Conservation (phyloP, 2,888 invertebrate species). For the Himalopsyche tibetana region DNA sequence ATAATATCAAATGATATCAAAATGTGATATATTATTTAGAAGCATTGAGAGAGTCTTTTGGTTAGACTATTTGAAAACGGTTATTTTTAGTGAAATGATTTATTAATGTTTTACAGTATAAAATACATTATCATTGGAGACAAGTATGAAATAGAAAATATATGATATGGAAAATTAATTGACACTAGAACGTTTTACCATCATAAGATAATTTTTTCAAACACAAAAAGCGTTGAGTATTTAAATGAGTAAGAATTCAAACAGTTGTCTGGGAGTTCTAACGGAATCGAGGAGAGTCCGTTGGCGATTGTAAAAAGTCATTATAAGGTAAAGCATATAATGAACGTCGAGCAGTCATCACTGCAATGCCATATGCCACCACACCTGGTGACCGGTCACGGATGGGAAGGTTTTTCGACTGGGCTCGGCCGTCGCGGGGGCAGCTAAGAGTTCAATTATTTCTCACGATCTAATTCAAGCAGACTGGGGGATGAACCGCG, state of each 20-base stretch:
- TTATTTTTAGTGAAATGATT: too few relatives aligned
- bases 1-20: too few relatives aligned
- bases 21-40: too few relatives aligned
- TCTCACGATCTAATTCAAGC: constrained; percentile 32
- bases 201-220: too few relatives aligned
- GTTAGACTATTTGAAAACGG: too few relatives aligned
- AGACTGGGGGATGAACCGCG: constrained; percentile 8
- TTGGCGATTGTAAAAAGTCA: constrained; percentile 53
- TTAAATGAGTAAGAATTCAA: not conserved
- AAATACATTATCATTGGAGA: too few relatives aligned
- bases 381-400: constrained; percentile 57
- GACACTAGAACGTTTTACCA: too few relatives aligned
- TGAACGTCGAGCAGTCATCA: constrained; percentile 51
- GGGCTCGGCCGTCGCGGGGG: not conserved
- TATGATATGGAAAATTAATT: too few relatives aligned
- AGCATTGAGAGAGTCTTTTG: too few relatives aligned
- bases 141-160: too few relatives aligned
- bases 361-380: constrained; percentile 61
- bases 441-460: constrained; percentile 25
- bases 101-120: too few relatives aligned
- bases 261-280: constrained; percentile 35
- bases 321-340: constrained; percentile 42
- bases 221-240: too few relatives aligned
- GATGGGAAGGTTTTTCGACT: constrained; percentile 7
- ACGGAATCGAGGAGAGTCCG: constrained; percentile 53